Base-by-base conservation (phyloP, 2,113 vertebrate genomes). In the Anarrhichthys ocellatus region DNA sequence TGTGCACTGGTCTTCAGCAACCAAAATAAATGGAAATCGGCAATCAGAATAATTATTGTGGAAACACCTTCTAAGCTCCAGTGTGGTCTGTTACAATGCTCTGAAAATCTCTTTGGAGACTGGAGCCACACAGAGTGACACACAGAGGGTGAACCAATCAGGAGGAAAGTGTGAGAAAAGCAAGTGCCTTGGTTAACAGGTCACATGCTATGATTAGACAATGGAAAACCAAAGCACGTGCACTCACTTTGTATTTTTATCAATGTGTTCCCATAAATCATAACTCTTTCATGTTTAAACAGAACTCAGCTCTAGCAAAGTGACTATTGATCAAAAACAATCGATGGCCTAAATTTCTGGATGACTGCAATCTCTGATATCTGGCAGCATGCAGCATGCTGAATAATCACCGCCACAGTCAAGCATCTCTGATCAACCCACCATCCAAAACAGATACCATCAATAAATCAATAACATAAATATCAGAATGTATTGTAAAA, bases 241-340 rank as follows among this genome's bases (percentile, higher is more conserved):
- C 9, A 61, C 42, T 78, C 79, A 81, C 40, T 89, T 88, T 81
- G 67, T n/a, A 48, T 69, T 73, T 13, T 8, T 84, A n/a, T 88
- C 83, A 74, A 84, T 82, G 83, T 76, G 56, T 70, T 76, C 32
- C 62, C n/a, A 78, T 86, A 58, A 65, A 62, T 88, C 77, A 90
- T 77, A 81, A 78, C 71, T 68, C 61, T 75, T 88, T 54, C 73
- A 89, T 71, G 67, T 65, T 73, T 64, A 81, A 87, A 73, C 58
- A 80, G 61, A 83, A 40, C 42, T 67, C 78, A 73, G 76, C 74
- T 80, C 38, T 44, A 29, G 42, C 73, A 84, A 86, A 89, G 77
- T 86, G 83, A 82, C 36, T 88, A 91, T 90, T 77, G 92, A 92
- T 89, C 52, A 73, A 0, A 44, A 65, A 2, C 24, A 62, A 81